Evolutionary conservation across 2,888 invertebrate genomes (phyloP).

Genomic region (Hirtodrosophila alboralis): DNA sequence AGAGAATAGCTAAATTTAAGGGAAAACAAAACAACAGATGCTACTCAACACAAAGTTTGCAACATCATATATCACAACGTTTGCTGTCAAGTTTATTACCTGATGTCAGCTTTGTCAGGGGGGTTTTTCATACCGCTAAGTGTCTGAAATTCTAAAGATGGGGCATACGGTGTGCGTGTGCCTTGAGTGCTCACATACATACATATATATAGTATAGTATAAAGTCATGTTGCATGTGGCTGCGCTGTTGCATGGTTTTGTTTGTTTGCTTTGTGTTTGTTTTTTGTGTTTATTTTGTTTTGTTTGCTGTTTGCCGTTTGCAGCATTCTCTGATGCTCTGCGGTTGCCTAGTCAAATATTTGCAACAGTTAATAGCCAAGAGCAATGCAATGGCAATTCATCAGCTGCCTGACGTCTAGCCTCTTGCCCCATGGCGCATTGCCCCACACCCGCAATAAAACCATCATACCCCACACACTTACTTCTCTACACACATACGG

Average conservation of each 20-base stretch:
- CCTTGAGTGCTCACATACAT: conserved; percentile 13
- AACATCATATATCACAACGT: conserved; percentile 20
- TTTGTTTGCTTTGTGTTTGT: conserved; percentile 58
- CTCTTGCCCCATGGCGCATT: conserved; percentile 44
- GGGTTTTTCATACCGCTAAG: conserved; percentile 40
- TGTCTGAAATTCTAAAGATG: conserved; percentile 40
- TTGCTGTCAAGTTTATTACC: conserved; percentile 37
- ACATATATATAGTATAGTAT: conserved; percentile 2
- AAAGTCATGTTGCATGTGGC: conserved; percentile 12
- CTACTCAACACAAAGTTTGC: background rate
- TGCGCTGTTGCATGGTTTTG: conserved; percentile 23
- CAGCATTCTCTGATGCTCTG: conserved; percentile 60
- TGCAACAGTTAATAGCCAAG: conserved; percentile 74
- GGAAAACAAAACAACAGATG: conserved; percentile 19
- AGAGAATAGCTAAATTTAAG: conserved; percentile 29
- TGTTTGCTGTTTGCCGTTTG: conserved; percentile 47
- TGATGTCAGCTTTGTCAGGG: conserved; percentile 24
- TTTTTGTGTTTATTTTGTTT: conserved; percentile 51
- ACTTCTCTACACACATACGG: conserved; percentile 11
- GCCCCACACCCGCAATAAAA: background rate
- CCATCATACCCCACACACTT: background rate
- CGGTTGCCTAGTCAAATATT: conserved; percentile 72
- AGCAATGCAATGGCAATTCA: conserved; percentile 64
- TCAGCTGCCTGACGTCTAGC: conserved; percentile 57
- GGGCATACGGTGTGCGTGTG: conserved; percentile 16